Base-by-base conservation (phyloP, 2,888 invertebrate species). In the Agrotis segetum region DNA sequence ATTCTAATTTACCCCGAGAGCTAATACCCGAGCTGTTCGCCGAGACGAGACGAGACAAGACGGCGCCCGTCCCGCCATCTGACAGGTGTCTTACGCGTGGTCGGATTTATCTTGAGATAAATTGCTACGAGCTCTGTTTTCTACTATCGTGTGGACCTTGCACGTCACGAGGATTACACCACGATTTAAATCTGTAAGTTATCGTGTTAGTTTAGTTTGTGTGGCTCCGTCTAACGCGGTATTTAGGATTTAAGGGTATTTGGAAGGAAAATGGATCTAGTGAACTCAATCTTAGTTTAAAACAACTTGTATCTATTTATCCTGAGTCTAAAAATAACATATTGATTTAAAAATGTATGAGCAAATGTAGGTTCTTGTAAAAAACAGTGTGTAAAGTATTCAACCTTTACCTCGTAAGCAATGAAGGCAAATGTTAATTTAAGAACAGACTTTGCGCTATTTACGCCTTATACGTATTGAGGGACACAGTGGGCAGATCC, bases 11-110 rank as follows among this genome's bases (percentile, higher is more conserved):
- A 91, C 90, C 88, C 88, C 68, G 71, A 83, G 83, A 90, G 92
- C 90, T 92, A 92, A 92, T 92, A 91, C 91, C 91, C 87, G 84
- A 82, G 88, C 84, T 85, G 87, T 86, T 89, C 87, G 85, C 78
- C 84, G 84, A 88, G 91, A 91, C 89, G 84, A 88, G 91, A 91
- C 89, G 90, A 91, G 90, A 90, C 92, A 90, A 91, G 91, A 90
- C 91, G 91, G 88, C 90, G 87, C 90, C 89, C 84, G 91, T 92
- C 92, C 85, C 86, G 85, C 84, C 88, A 87, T 91, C 90, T 95
- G 95, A 95, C 95, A 95, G 94, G 93, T 94, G 94, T 92, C 93
- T 91, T 90, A 93, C 91, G 92, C 91, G 92, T 87, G 92, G 90
- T 90, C 86, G 92, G 93, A 94, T 94, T 93, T 93, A 91, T 93